Conservation (phyloP, 1,140 invertebrate species). For the Diabrotica undecimpunctata region DNA sequence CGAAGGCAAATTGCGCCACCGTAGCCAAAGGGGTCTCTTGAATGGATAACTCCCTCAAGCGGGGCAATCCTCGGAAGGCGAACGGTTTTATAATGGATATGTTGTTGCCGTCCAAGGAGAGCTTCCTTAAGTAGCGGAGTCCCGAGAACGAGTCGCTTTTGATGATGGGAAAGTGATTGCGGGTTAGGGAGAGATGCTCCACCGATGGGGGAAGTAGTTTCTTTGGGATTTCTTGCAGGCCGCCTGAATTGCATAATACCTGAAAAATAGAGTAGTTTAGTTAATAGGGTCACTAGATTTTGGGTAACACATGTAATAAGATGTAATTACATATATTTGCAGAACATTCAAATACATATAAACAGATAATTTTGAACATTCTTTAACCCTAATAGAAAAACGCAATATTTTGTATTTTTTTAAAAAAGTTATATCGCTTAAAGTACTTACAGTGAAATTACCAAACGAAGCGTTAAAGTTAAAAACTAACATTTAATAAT, state of each 20-base stretch:
- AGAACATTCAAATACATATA: too few species aligned
- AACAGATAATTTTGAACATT: too few species aligned
- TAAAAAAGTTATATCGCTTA: too few species aligned
- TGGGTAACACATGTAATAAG: too few species aligned
- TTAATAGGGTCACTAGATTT: background rate
- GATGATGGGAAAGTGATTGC: slow-evolving; percentile 73
- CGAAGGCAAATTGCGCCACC: slow-evolving; percentile 75
- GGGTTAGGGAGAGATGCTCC: slow-evolving; percentile 75
- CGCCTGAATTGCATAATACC: slow-evolving; percentile 83
- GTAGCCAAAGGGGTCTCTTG: slow-evolving; percentile 73
- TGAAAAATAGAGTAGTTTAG: slow-evolving; percentile 46
- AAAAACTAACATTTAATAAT: too few species aligned
- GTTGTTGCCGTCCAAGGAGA: slow-evolving; percentile 76
- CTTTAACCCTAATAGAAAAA: too few species aligned
- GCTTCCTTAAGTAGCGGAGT: slow-evolving; percentile 64
- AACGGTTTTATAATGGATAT: slow-evolving; percentile 75
- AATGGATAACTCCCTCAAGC: slow-evolving; percentile 72
- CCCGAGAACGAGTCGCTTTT: slow-evolving; percentile 75
- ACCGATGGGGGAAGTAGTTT: slow-evolving; percentile 66
- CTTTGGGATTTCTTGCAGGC: slow-evolving; percentile 70
- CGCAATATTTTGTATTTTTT: too few species aligned
- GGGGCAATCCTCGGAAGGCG: slow-evolving; percentile 73
- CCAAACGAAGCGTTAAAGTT: too few species aligned
- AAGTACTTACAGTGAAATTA: too few species aligned
- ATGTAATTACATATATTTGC: too few species aligned